A percentile compares a stretch with the other conserved stretches of the same genome.
These are phyloP conservation scores for Harpegnathos saltator DNA, from an alignment of 1,140 invertebrate species.

Conservation along the genomic window DNA sequence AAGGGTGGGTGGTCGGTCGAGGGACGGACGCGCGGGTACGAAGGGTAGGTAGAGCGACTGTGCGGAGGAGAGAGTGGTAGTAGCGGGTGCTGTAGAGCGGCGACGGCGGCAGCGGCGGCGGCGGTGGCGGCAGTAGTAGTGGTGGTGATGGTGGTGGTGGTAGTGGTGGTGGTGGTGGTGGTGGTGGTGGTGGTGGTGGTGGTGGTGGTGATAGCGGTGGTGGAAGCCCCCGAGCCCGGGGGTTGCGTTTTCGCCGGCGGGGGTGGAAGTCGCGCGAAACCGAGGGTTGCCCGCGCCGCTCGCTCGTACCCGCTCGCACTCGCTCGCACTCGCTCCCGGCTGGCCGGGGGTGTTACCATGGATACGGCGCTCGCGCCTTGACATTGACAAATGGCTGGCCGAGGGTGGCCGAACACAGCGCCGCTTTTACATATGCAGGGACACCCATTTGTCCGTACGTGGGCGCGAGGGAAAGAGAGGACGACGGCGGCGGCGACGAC, in stretches of 20 bases:
- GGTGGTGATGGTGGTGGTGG: too few relatives aligned
- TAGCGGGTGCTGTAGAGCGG: constrained; percentile 11
- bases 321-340: constrained; percentile 74
- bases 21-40: constrained; percentile 36
- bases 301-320: constrained; percentile 68
- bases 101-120: too few relatives aligned
- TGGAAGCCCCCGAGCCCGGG: constrained; percentile 59
- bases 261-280: constrained; percentile 75
- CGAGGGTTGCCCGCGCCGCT: constrained; percentile 77
- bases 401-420: constrained; percentile 85
- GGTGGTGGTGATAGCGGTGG: constrained; percentile 65
- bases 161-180: constrained; percentile 39
- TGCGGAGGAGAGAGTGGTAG: background rate
- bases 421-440: constrained; percentile 86
- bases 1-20: constrained; percentile 17
- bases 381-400: constrained; percentile 86
- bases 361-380: constrained; percentile 86
- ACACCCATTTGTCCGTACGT: constrained; percentile 86
- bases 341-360: constrained; percentile 84
- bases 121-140: too few relatives aligned
- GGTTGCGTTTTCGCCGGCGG: constrained; percentile 76
- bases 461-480: constrained; percentile 66
- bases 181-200: constrained; percentile 50
- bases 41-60: constrained; percentile 22
- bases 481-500: background rate